Evolutionary conservation across 2,797 vertebrate species (phyloP).

Genomic region (Fistularia tabacaria): DNA sequence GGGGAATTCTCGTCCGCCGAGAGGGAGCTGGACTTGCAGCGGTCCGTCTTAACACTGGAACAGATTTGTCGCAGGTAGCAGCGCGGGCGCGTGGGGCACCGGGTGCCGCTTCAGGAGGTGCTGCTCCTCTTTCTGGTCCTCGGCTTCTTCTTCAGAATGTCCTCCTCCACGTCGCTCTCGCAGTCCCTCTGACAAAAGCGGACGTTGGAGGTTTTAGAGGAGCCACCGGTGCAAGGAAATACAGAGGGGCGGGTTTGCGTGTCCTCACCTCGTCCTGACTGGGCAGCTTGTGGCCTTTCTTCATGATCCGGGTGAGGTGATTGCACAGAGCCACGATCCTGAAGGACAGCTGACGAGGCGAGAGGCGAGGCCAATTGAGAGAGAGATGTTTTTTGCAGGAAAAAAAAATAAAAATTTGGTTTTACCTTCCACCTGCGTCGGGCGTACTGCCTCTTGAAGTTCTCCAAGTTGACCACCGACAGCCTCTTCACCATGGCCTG

Average conservation of each 20-base stretch:
- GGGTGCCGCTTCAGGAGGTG: slow-evolving; percentile 77
- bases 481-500: slow-evolving; percentile 89
- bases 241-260: too few species aligned
- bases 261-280: slow-evolving; percentile 70
- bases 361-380: slow-evolving; percentile 1
- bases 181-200: slow-evolving; percentile 76
- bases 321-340: slow-evolving; percentile 91
- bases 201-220: too few species aligned
- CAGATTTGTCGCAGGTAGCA: too few species aligned
- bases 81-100: not conserved
- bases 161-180: slow-evolving; percentile 90
- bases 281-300: slow-evolving; percentile 71
- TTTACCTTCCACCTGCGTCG: slow-evolving; percentile 92
- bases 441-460: slow-evolving; percentile 89
- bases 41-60: too few species aligned
- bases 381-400: not conserved
- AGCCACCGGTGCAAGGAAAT: too few species aligned
- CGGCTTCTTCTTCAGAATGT: slow-evolving; percentile 70
- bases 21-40: too few species aligned
- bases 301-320: slow-evolving; percentile 88
- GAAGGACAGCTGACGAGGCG: slow-evolving; percentile 81
- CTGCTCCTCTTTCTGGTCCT: slow-evolving; percentile 86
- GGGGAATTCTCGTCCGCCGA: too few species aligned
- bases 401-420: not conserved
- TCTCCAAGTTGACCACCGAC: slow-evolving; percentile 91